Base-by-base conservation (phyloP, 2,888 invertebrate genomes). In the Cancer borealis region DNA sequence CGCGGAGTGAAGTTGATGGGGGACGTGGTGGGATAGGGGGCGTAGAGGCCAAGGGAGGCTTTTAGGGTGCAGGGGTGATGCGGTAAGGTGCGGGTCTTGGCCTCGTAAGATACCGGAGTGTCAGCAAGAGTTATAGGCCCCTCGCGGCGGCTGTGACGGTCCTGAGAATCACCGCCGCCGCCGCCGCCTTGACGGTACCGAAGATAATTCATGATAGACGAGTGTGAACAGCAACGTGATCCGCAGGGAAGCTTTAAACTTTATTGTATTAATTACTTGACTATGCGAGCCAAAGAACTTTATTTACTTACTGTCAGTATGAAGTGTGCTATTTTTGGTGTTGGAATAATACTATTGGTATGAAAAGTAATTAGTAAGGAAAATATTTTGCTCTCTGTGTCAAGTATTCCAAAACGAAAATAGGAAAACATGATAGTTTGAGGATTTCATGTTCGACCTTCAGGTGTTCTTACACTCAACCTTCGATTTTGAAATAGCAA, bases 81-180 rank as follows among this genome's bases (percentile, higher is more conserved):
- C 26, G 21, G 79, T 17, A 79, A 79, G 79, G 79, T 79, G 79
- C 4, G 30, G 26, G 30, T 79, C 79, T 79, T 79, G 79, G 79
- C 79, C 79, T 79, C 79, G 12, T 10, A 30, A 79, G 79, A 79
- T 79, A 79, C 79, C 79, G 30, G 79, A 79, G 79, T 79, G 79
- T 79, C 79, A 79, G 79, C 30, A 21, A 79, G 79, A 79, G 79
- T 79, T 79, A 79, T 79, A 21, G 79, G 14, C 30, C 30, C 79
- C 79, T 79, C 79, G 26, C 79, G 79, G 14, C 79, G 79, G 30
- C 79, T 79, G 30, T 79, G 79, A 79, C 79, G 79, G 79, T 30
- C 10, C 30, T 14, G 12, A 79, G 79, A 14, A 79, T 3, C 79
- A 79, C 79, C 30, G 30, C 26, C 26, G 79, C 79, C 26, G 79